Base-by-base conservation (phyloP, 1,140 invertebrate species). In the Andricus grossulariae region DNA sequence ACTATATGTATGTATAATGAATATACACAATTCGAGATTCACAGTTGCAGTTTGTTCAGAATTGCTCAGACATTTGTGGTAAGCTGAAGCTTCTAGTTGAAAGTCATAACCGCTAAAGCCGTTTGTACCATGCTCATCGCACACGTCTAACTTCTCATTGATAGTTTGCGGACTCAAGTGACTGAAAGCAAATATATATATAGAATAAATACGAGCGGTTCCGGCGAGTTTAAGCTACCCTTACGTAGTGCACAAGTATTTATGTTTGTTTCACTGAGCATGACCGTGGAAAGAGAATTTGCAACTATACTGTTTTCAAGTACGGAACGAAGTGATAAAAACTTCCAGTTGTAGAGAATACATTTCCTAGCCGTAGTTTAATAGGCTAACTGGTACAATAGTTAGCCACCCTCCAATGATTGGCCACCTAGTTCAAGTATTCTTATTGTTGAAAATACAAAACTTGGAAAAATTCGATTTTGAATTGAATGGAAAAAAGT, bases 71-170 rank as follows among this genome's bases (percentile, higher is more conserved):
- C 57, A 25, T 66, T 66, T 15, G 57, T 39, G 57, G 57, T 15
- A 25, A 66, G 16, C 57, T 66, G 25, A 66, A 39, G 25, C 57
- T 21, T 66, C 57, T 25, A 32, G 57, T 66, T 32, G 57, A 66
- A 66, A 66, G 57, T 66, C 57, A 66, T 66, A 66, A 66, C 57
- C 57, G 57, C 57, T 39, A 66, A 39, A 66, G 57, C 57, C 21
- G 57, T 66, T 32, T 15, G 57, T 11, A 66, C 13, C 25, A 32
- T 32, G 57, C 10, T 45, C 39, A 45, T 45, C 39, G 39, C 55
- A 60, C 55, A 60, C 55, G 55, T 60, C 15, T 60, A 19, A 15
- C 8, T 25, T 19, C n/a, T 10, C 19, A 60, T 60, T 66, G 25
- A 21, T 25, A 66, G 57, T 66, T n/a, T 66, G 25, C 57, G 25